These are phyloP conservation scores for Bathybates hornii DNA, from an alignment of 2,113 vertebrate genomes.

Conservation along the genomic window DNA sequence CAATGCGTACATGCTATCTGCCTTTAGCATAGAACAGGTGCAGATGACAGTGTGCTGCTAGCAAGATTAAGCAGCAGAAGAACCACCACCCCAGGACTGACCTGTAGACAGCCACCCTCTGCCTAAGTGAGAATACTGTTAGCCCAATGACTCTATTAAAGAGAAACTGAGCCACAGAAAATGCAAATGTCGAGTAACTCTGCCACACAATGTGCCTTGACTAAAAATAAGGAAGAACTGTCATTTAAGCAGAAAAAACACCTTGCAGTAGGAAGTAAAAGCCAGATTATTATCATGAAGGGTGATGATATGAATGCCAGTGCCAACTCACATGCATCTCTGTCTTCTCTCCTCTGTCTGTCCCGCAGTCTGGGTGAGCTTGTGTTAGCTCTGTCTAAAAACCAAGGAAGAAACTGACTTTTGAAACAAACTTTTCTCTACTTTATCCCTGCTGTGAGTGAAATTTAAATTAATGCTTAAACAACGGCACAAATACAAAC, in stretches of 20 bases:
- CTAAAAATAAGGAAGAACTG: background rate
- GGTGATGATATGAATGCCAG: background rate
- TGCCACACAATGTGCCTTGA: background rate
- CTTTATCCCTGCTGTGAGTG: background rate
- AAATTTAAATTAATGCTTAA: background rate
- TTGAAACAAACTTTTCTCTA: background rate
- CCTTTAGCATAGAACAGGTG: background rate
- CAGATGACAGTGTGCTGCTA: background rate
- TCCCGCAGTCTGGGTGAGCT: conserved; percentile 48
- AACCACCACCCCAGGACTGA: background rate
- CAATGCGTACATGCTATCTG: fast-evolving
- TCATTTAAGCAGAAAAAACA: background rate
- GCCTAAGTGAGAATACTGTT: background rate
- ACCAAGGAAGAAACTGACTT: background rate
- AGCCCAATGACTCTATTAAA: background rate
- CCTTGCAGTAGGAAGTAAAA: background rate
- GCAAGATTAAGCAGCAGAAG: background rate
- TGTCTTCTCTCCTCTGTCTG: conserved; percentile 32
- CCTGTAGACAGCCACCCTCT: background rate
- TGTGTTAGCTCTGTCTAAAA: conserved; percentile 32
- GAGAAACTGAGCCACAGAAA: background rate
- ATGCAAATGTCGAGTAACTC: background rate
- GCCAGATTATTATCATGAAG: background rate
- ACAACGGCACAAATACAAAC: background rate
- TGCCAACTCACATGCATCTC: conserved; percentile 23